Evolutionary conservation across 2,888 invertebrate genomes (phyloP).

Genomic region (Phortica okadai): DNA sequence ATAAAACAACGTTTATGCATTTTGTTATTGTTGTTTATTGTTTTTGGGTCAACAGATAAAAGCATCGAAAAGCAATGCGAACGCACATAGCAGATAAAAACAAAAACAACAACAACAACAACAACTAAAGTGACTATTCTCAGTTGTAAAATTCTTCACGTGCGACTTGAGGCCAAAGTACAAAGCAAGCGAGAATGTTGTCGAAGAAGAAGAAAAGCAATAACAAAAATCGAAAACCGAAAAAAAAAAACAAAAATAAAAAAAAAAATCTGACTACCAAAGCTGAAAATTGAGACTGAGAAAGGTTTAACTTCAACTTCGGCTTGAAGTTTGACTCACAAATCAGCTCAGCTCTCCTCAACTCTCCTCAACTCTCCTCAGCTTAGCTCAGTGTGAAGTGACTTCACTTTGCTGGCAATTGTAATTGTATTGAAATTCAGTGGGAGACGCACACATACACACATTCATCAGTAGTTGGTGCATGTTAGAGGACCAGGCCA

Average conservation of each 20-base stretch:
- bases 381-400: constrained; percentile 47
- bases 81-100: background rate
- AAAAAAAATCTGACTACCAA: constrained; percentile 15
- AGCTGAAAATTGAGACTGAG: constrained; percentile 29
- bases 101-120: background rate
- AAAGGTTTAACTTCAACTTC: background rate
- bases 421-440: constrained; percentile 33
- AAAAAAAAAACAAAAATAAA: constrained; percentile 37
- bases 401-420: constrained; percentile 22
- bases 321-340: too few relatives aligned
- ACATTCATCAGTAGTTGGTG: background rate
- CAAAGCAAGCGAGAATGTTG: too few relatives aligned
- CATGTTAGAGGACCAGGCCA: too few relatives aligned
- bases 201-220: too few relatives aligned
- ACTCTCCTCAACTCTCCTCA: background rate
- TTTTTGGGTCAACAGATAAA: constrained; percentile 10
- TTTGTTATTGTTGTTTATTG: background rate
- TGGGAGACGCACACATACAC: too few relatives aligned
- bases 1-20: constrained; percentile 14
- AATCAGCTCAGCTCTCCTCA: background rate
- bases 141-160: too few relatives aligned
- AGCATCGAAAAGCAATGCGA: background rate
- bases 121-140: background rate
- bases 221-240: background rate
- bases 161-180: too few relatives aligned